Conservation (phyloP, 2,113 vertebrate species). For the Oceanodroma tethys region DNA sequence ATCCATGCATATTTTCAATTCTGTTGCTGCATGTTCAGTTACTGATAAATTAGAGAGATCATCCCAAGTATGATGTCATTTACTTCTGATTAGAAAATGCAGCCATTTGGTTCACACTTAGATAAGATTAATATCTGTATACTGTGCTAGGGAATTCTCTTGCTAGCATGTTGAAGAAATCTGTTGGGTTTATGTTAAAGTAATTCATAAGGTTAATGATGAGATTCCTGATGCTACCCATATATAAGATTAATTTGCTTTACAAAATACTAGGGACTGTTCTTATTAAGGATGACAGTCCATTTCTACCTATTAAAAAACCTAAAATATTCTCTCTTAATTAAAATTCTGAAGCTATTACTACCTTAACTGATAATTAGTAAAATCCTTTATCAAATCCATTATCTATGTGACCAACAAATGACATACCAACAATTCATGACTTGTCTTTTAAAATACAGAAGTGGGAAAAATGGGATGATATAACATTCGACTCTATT, state of each 20-base stretch:
- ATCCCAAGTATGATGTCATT: conserved; percentile 7
- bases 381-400: conserved; percentile 26
- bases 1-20: neutral
- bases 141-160: neutral
- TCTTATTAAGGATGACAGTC: neutral
- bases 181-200: neutral
- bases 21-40: neutral
- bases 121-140: neutral
- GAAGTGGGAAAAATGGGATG: neutral
- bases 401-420: neutral
- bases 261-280: neutral
- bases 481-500: neutral
- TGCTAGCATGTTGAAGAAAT: neutral
- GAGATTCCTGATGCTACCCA: neutral
- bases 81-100: neutral
- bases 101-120: neutral
- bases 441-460: neutral
- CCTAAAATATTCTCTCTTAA: conserved; percentile 21
- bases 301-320: conserved; percentile 14
- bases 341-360: conserved; percentile 32
- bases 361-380: conserved; percentile 17
- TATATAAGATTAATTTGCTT: neutral
- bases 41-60: neutral
- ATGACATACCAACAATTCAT: neutral
- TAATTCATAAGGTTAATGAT: neutral